phyloP scores from a whole-genome alignment of 2,797 vertebrate genomes.

The Poecile montanus region DNA sequence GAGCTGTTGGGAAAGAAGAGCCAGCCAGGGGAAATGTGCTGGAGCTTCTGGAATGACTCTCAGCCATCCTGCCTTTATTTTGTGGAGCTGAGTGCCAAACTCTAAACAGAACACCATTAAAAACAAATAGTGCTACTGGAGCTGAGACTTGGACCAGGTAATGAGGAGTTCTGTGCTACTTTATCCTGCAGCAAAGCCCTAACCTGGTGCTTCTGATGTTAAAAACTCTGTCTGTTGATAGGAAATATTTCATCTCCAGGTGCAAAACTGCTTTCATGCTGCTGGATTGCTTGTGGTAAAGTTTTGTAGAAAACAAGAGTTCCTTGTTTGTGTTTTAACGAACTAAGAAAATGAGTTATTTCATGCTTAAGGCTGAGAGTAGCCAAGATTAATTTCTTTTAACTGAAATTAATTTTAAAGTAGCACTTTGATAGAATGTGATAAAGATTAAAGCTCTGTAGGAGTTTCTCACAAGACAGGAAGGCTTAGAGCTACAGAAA shows the following conservation, averaged over 20 bases:
- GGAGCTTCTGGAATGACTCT: neutral
- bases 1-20: neutral
- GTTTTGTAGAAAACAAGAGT: neutral
- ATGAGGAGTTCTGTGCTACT: neutral
- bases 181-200: neutral
- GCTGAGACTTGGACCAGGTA: neutral
- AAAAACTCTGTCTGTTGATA: neutral
- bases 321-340: neutral
- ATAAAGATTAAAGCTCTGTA: slow-evolving; percentile 21
- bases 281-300: neutral
- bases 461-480: neutral
- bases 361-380: neutral
- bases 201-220: neutral
- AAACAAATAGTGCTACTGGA: neutral
- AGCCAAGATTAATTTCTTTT: neutral
- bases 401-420: slow-evolving; percentile 6
- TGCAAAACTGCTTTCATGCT: slow-evolving; percentile 22
- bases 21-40: neutral
- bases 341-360: neutral
- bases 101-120: neutral
- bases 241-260: neutral
- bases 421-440: neutral
- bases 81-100: neutral
- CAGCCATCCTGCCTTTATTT: neutral
- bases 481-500: neutral